Evolutionary conservation across 2,888 invertebrate species (phyloP).

Genomic region (Eucera pruinosa): DNA sequence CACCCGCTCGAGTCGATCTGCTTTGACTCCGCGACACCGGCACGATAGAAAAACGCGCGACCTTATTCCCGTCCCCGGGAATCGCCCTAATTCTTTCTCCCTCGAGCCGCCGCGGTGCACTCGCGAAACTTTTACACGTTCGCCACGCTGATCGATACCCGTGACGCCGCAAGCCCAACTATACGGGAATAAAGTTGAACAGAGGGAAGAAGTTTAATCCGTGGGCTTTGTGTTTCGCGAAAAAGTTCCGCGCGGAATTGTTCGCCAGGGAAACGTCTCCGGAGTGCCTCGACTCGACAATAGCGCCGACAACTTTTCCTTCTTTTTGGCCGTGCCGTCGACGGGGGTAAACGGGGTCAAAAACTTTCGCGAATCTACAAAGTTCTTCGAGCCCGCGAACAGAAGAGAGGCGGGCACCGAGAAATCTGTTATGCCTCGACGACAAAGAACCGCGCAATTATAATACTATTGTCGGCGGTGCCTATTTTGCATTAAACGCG

Average conservation of each 20-base stretch:
- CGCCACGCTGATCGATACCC: background rate
- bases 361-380: conserved; percentile 49
- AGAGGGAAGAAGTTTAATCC: background rate
- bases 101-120: background rate
- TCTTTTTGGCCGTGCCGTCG: background rate
- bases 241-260: conserved; percentile 7
- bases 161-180: background rate
- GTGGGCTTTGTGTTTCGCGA: background rate
- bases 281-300: conserved; percentile 12
- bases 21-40: too few relatives aligned
- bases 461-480: conserved; percentile 51
- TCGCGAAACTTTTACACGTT: background rate
- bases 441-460: conserved; percentile 58
- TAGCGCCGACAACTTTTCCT: conserved; percentile 18
- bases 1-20: too few relatives aligned
- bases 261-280: conserved; percentile 15
- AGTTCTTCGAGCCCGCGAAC: conserved; percentile 44
- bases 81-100: background rate
- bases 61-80: too few relatives aligned
- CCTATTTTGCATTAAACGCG: conserved; percentile 51
- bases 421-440: conserved; percentile 44
- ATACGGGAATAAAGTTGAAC: background rate
- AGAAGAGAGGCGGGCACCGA: conserved; percentile 56
- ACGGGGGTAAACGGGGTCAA: conserved; percentile 45
- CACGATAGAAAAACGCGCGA: background rate